These are phyloP conservation scores for Dexiosoma caninum DNA, from an alignment of 2,888 invertebrate genomes.

Conservation along the genomic window DNA sequence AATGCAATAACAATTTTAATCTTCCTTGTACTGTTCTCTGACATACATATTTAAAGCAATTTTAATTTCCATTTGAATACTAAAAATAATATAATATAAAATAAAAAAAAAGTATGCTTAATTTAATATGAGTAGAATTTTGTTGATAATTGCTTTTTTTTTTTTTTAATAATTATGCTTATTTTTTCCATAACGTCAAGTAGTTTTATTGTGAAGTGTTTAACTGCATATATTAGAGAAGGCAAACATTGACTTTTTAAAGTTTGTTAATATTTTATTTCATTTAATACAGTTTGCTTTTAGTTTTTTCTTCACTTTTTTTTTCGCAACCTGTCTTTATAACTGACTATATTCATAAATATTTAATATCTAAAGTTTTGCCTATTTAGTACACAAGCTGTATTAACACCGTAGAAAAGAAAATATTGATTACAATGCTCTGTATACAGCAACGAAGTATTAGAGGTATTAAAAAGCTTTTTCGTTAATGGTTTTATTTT, in stretches of 20 bases:
- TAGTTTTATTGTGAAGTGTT: slow-evolving; percentile 20
- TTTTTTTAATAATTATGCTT: slow-evolving; percentile 21
- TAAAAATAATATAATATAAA: no score
- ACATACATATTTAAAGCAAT: no score
- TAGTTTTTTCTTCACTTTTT: neutral
- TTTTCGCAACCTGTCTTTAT: slow-evolving; percentile 9
- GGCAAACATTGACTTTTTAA: slow-evolving; percentile 47
- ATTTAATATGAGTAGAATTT: slow-evolving; percentile 24
- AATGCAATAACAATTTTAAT: neutral
- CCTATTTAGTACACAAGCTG: neutral
- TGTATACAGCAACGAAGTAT: neutral
- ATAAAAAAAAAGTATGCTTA: slow-evolving; percentile 17
- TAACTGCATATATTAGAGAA: slow-evolving; percentile 31
- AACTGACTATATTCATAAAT: neutral
- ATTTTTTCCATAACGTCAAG: slow-evolving; percentile 27
- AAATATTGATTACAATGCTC: slow-evolving; percentile 17
- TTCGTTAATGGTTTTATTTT: neutral
- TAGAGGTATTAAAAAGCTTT: neutral
- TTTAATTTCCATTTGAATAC: neutral
- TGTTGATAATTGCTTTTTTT: neutral
- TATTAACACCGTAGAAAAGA: slow-evolving; percentile 1
- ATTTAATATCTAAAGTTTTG: slow-evolving; percentile 42
- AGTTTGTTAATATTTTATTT: slow-evolving; percentile 55
- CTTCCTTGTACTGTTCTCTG: no score
- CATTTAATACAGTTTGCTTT: slow-evolving; percentile 2